Percentiles rank a stretch among this genome's conserved stretches.
Conservation (phyloP, 2,888 invertebrate species). For the Parascotia fuliginaria region DNA sequence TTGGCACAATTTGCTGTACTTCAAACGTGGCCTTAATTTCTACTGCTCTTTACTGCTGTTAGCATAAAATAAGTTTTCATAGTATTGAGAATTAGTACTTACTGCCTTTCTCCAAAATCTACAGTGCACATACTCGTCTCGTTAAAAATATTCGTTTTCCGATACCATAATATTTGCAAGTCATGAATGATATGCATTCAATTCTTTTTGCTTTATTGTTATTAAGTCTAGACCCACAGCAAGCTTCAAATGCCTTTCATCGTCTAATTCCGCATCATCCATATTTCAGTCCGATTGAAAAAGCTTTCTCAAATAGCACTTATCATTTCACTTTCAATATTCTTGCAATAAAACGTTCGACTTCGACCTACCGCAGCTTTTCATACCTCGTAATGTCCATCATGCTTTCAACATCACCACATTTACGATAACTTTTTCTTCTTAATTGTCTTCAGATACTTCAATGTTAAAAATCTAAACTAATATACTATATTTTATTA, state of each 20-base stretch:
- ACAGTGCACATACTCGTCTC: too few relatives aligned
- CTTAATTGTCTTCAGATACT: conserved; percentile 1
- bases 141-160: too few relatives aligned
- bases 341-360: neutral
- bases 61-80: too few relatives aligned
- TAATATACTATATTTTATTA: conserved; percentile 3
- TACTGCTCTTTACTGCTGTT: too few relatives aligned
- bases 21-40: too few relatives aligned
- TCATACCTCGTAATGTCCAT: conserved; percentile 14
- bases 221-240: conserved; percentile 13
- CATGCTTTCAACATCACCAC: conserved; percentile 27
- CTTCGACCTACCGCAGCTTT: conserved; percentile 23
- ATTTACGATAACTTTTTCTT: neutral
- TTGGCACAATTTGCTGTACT: too few relatives aligned
- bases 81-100: too few relatives aligned
- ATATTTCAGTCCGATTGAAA: conserved; percentile 17
- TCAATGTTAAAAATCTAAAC: neutral
- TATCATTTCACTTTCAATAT: neutral
- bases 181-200: too few relatives aligned
- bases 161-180: too few relatives aligned
- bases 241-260: conserved; percentile 9
- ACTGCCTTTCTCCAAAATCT: too few relatives aligned
- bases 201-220: neutral
- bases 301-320: conserved; percentile 27
- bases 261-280: neutral